Percentiles rank a stretch among this genome's conserved stretches.
Evolutionary conservation across 2,797 vertebrate species (phyloP).

Genomic region (Pteronotus mesoamericanus): DNA sequence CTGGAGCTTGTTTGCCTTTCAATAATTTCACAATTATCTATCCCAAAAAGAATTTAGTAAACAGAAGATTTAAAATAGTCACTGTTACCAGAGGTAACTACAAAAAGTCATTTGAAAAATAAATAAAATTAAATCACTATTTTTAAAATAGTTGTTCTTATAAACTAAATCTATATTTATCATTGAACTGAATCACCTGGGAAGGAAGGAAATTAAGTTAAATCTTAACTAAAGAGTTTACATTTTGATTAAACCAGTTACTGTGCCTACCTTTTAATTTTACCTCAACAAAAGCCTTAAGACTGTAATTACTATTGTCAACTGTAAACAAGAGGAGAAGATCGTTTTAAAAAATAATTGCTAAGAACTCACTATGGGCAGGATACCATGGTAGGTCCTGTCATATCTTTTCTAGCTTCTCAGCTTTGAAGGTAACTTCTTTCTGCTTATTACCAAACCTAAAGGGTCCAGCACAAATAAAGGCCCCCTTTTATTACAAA

Average conservation of each 20-base stretch:
- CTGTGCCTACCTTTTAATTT: neutral
- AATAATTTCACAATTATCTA: neutral
- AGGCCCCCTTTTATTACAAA: no score
- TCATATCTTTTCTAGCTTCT: neutral
- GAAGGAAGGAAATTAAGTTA: neutral
- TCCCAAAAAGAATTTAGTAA: neutral
- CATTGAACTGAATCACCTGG: neutral
- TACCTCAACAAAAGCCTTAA: neutral
- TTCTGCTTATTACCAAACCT: conserved; percentile 14
- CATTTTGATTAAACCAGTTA: conserved; percentile 18
- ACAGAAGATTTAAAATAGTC: neutral
- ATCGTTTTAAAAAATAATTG: neutral
- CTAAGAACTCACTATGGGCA: neutral
- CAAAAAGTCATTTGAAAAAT: neutral
- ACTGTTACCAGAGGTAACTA: neutral
- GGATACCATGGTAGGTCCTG: neutral
- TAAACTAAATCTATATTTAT: conserved; percentile 10
- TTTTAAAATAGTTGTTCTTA: neutral
- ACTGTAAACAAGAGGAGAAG: neutral
- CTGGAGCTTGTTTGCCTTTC: neutral
- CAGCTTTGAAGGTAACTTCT: neutral
- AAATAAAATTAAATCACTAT: neutral
- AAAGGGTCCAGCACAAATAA: no score
- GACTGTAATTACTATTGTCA: neutral
- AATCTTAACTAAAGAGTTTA: neutral